Evolutionary conservation across 2,888 invertebrate genomes (phyloP).

Genomic region (Drosophila kuntzei): DNA sequence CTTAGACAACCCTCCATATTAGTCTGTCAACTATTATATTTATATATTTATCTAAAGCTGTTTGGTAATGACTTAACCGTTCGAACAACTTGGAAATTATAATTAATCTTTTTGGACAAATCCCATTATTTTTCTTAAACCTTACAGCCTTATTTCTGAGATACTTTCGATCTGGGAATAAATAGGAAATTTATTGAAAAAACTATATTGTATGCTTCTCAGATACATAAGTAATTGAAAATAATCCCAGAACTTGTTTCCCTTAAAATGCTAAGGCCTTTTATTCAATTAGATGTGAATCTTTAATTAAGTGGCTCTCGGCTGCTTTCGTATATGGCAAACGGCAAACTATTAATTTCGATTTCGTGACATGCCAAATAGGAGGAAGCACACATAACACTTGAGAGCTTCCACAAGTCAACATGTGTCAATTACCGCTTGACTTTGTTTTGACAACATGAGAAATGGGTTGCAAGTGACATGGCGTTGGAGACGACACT

Average conservation of each 20-base stretch:
- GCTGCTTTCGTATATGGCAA: slow-evolving; percentile 4
- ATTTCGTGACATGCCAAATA: slow-evolving; percentile 9
- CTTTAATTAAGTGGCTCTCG: slow-evolving; percentile 9
- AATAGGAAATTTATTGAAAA: not conserved
- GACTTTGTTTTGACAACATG: slow-evolving; percentile 70
- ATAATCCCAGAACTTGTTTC: not conserved
- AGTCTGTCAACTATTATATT: not conserved
- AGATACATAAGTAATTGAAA: not conserved
- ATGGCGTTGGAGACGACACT: not conserved
- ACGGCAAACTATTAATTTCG: slow-evolving; percentile 37
- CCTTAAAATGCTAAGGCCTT: not conserved
- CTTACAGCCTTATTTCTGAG: not conserved
- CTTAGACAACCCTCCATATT: not conserved
- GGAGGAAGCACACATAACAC: slow-evolving; percentile 16
- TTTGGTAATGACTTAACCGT: not conserved
- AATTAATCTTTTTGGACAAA: not conserved
- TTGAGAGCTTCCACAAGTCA: slow-evolving; percentile 50
- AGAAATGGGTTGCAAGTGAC: slow-evolving; percentile 57
- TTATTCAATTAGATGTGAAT: slow-evolving; percentile 9
- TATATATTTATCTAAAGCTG: not conserved
- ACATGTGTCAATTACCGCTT: slow-evolving; percentile 76
- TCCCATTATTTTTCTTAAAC: not conserved
- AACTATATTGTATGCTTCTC: not conserved
- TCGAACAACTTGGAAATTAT: not conserved
- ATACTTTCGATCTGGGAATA: not conserved